Conservation (phyloP, 2,797 vertebrate species). For the Dicrostonyx torquatus region DNA sequence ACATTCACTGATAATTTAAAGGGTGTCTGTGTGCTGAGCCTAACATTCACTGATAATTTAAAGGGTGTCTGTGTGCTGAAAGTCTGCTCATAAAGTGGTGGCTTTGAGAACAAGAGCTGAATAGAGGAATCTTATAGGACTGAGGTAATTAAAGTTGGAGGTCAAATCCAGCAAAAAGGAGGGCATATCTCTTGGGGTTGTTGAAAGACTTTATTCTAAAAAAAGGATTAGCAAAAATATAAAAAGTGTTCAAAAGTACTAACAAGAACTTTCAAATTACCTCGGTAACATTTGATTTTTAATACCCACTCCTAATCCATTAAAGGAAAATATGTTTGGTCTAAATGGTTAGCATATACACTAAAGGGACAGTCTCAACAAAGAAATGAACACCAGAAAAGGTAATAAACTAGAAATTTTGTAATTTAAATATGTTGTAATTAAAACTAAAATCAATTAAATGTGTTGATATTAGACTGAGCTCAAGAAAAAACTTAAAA, state of each 20-base stretch:
- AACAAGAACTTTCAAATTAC: conserved; percentile 7
- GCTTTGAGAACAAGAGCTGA: neutral
- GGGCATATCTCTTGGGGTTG: neutral
- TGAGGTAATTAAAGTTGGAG: conserved; percentile 24
- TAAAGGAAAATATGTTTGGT: neutral
- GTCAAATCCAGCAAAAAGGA: neutral
- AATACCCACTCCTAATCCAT: conserved; percentile 5
- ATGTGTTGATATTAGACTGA: neutral
- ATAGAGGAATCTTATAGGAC: neutral
- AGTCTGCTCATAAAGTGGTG: neutral
- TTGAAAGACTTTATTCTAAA: conserved; percentile 32
- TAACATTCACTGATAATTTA: no score
- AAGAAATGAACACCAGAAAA: neutral
- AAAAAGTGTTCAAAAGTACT: conserved; percentile 15
- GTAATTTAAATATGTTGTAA: neutral
- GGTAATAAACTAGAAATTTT: neutral
- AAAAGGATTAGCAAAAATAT: neutral
- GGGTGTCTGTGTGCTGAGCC: neutral
- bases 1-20: no score
- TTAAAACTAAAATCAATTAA: neutral
- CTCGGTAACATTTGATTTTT: neutral
- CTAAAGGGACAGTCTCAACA: neutral
- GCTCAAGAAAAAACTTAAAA: neutral
- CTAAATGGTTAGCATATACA: neutral
- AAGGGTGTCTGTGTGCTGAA: neutral